phyloP scores from a whole-genome alignment of 2,797 vertebrate genomes.

The Hephaestus fuliginosus region DNA sequence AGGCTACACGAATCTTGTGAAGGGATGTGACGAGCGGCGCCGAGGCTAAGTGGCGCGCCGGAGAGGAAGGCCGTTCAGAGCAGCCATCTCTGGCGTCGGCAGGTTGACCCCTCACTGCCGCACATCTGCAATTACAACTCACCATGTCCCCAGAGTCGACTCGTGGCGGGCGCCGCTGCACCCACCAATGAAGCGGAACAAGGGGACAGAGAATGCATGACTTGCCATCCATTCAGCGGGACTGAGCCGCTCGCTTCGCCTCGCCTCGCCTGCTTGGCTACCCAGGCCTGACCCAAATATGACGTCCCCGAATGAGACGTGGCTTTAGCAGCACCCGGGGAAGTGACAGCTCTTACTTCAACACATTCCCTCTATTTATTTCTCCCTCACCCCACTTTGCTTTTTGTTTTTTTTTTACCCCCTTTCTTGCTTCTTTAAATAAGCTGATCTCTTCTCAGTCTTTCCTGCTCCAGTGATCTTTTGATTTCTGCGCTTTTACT shows the following conservation, averaged over 20 bases:
- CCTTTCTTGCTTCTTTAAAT: conserved; percentile 30
- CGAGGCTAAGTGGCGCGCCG: not conserved
- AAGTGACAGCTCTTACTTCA: conserved; percentile 49
- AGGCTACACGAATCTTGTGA: conserved; percentile 25
- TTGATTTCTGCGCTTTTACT: conserved; percentile 49
- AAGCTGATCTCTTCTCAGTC: conserved; percentile 44
- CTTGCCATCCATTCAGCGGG: conserved; percentile 66
- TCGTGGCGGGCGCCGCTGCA: conserved; percentile 48
- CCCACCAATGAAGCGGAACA: conserved; percentile 66
- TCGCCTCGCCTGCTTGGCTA: conserved; percentile 66
- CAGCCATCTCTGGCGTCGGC: conserved; percentile 35
- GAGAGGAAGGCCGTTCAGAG: conserved; percentile 27
- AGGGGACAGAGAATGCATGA: conserved; percentile 71
- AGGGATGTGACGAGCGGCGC: conserved; percentile 20
- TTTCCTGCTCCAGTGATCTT: conserved; percentile 51
- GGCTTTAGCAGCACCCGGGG: conserved; percentile 54
- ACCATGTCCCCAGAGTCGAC: conserved; percentile 47
- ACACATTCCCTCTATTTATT: conserved; percentile 24
- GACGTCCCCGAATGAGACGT: conserved; percentile 54
- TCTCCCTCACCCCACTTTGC: not conserved
- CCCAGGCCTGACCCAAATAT: conserved; percentile 78
- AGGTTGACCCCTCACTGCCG: conserved; percentile 44
- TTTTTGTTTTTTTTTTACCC: not conserved
- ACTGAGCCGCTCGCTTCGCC: conserved; percentile 57
- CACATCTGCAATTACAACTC: conserved; percentile 67